A percentile compares a stretch with the other conserved stretches of the same genome.
Evolutionary conservation across 1,140 invertebrate genomes (phyloP).

Genomic region (Physella acuta): DNA sequence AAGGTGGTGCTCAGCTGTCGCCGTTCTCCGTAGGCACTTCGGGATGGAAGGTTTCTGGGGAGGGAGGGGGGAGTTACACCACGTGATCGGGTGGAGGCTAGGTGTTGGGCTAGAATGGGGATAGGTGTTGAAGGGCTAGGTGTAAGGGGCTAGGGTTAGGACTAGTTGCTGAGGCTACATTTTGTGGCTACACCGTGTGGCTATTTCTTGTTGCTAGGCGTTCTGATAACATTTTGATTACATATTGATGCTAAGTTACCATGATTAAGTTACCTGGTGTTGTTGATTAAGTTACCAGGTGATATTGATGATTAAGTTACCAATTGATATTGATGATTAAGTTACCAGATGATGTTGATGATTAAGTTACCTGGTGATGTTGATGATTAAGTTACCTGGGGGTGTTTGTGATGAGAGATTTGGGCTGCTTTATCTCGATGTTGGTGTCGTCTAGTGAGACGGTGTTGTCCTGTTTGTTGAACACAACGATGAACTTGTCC

Average conservation of each 20-base stretch:
- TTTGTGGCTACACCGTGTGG: not conserved
- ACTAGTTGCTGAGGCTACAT: not conserved
- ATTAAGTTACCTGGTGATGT: not conserved
- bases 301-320: not conserved
- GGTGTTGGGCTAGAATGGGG: too few relatives aligned
- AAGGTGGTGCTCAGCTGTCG: not conserved
- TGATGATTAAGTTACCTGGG: not conserved
- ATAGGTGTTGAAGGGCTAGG: too few relatives aligned
- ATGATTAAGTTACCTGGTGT: not conserved
- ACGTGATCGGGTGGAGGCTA: too few relatives aligned
- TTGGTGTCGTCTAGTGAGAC: not conserved
- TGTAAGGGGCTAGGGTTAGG: too few relatives aligned
- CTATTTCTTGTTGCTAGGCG: not conserved
- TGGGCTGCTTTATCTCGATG: not conserved
- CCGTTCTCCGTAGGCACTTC: not conserved
- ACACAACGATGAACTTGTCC: conserved; percentile 11
- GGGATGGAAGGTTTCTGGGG: too few relatives aligned
- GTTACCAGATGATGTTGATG: not conserved
- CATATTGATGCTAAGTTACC: too few relatives aligned
- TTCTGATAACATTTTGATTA: too few relatives aligned
- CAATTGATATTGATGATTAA: not conserved
- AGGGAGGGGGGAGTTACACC: too few relatives aligned
- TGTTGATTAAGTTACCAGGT: not conserved
- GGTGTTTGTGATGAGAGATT: not conserved
- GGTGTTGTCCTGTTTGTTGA: not conserved